These are phyloP conservation scores for Cephus cinctus DNA, from an alignment of 1,140 invertebrate genomes.

Conservation along the genomic window DNA sequence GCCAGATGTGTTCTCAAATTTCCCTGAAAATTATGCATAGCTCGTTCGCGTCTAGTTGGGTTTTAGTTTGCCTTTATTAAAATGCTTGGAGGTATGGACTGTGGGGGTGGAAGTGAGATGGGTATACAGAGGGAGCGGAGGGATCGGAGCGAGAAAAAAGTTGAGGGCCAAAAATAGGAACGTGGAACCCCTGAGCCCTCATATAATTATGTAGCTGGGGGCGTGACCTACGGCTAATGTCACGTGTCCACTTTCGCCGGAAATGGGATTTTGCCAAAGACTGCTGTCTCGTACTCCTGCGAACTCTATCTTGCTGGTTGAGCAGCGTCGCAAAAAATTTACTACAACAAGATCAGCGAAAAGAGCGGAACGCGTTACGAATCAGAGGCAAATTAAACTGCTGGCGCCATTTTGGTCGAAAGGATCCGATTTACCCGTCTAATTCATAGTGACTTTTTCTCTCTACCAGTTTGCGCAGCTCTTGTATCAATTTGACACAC, in stretches of 20 bases:
- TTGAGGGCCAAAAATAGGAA: slow-evolving; percentile 14
- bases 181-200: background rate
- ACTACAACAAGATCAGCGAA: too few relatives aligned
- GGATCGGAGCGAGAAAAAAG: slow-evolving; percentile 3
- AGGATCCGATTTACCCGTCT: too few relatives aligned
- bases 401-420: too few relatives aligned
- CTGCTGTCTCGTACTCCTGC: too few relatives aligned
- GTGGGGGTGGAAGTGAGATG: background rate
- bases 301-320: too few relatives aligned
- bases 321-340: too few relatives aligned
- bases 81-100: background rate
- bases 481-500: too few relatives aligned
- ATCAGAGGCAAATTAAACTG: too few relatives aligned
- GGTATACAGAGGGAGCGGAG: slow-evolving; percentile 11
- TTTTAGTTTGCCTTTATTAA: background rate
- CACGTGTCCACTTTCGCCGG: slow-evolving; percentile 23
- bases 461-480: too few relatives aligned
- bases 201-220: slow-evolving; percentile 10
- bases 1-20: slow-evolving; percentile 22
- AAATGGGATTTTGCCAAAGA: slow-evolving; percentile 26
- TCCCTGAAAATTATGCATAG: slow-evolving; percentile 22
- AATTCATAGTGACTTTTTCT: too few relatives aligned
- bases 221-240: slow-evolving; percentile 25
- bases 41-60: slow-evolving; percentile 10
- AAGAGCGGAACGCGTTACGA: too few relatives aligned